These are phyloP conservation scores for Zygaena filipendulae DNA, from an alignment of 2,888 invertebrate genomes.

Conservation along the genomic window DNA sequence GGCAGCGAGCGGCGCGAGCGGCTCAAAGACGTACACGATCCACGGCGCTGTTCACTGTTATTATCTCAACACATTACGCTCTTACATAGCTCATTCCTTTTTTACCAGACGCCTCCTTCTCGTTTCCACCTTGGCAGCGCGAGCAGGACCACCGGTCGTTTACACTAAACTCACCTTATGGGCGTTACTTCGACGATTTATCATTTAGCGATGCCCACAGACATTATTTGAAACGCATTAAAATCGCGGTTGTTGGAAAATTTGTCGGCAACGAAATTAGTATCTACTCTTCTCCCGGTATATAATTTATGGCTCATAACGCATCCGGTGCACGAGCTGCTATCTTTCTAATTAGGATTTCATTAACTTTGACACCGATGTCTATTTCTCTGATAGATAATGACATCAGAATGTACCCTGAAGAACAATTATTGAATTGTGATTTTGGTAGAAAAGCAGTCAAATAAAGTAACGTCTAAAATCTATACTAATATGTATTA, in stretches of 20 bases:
- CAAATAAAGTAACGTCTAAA: too few species aligned
- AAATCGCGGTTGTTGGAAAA: constrained; percentile 65
- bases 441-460: too few species aligned
- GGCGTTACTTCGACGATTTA: constrained; percentile 65
- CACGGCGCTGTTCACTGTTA: constrained; percentile 54
- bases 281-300: constrained; percentile 54
- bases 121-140: constrained; percentile 30
- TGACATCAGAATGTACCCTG: too few species aligned
- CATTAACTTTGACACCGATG: constrained; percentile 50
- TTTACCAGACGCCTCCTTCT: constrained; percentile 54
- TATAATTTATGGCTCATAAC: constrained; percentile 61
- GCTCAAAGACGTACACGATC: constrained; percentile 41
- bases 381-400: constrained; percentile 23
- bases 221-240: constrained; percentile 68
- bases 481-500: too few species aligned
- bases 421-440: too few species aligned
- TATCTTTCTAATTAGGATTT: constrained; percentile 54
- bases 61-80: constrained; percentile 67
- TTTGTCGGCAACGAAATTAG: constrained; percentile 67
- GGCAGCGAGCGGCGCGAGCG: constrained; percentile 37
- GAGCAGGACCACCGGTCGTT: constrained; percentile 45
- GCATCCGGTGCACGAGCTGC: constrained; percentile 43
- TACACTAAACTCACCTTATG: constrained; percentile 50
- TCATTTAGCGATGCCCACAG: constrained; percentile 67
- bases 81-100: constrained; percentile 60